A percentile compares a stretch with the other conserved stretches of the same genome.
Conservation (phyloP, 1,140 invertebrate genomes). For the Heliconius melpomene region DNA sequence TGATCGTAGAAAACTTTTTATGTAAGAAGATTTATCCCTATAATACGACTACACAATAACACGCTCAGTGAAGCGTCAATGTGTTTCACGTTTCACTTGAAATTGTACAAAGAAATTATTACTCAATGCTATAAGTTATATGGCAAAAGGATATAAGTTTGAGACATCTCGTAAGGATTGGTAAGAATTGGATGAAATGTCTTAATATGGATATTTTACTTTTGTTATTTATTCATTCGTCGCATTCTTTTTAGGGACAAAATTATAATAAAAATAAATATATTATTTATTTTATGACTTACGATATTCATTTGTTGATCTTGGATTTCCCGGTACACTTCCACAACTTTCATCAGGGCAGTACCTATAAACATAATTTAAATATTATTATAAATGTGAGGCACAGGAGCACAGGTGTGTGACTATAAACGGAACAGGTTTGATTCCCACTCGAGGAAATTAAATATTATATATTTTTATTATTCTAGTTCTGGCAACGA, state of each 20-base stretch:
- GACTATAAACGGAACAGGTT: no score
- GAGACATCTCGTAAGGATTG: neutral
- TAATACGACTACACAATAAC: constrained; percentile 19
- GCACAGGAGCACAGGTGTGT: no score
- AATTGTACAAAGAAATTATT: constrained; percentile 16
- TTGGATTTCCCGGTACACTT: constrained; percentile 95
- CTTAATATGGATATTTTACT: neutral
- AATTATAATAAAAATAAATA: neutral
- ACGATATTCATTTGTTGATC: constrained; percentile 96
- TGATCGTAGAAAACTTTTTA: constrained; percentile 43
- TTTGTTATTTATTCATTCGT: neutral
- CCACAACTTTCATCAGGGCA: constrained; percentile 93
- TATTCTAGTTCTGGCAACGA: no score
- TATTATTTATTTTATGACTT: constrained; percentile 77
- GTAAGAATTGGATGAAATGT: neutral
- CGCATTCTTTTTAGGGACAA: neutral
- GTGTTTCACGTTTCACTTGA: constrained; percentile 16
- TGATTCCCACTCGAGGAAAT: no score
- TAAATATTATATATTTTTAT: no score
- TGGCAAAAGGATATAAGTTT: neutral
- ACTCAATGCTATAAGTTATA: neutral
- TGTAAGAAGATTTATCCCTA: constrained; percentile 29
- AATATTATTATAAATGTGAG: neutral
- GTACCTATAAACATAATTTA: constrained; percentile 85
- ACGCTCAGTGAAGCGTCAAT: neutral